Evolutionary conservation across 2,113 vertebrate genomes (phyloP), one percentile per base, ranked within the genome.

Genomic region (Abramis brama): DNA sequence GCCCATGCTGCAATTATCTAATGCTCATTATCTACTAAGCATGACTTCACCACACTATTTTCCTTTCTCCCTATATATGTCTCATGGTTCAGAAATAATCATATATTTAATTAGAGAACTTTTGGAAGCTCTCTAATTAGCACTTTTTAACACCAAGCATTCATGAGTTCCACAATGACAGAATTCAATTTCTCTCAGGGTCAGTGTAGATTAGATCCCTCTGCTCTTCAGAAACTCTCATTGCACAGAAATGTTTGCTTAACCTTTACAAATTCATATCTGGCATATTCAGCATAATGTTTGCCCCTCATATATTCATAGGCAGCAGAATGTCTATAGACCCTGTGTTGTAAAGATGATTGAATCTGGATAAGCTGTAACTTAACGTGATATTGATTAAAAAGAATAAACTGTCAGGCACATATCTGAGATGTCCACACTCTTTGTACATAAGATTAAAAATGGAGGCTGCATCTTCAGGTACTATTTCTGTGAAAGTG

Each of bases 271-370:
- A n/a, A 83, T 55, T 17, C 4, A 5, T 25, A 10, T 68, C 17
- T 68, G 59, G 10, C 8, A 50, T 45, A 71, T 87, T 59, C 25
- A 47, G 19, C 74, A 60, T 57, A 50, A 71, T 84, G 36, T 11
- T 8, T 55, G 17, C 45, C 52, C 23, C 17, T 81, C 17, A 6
- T 60, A 68, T 70, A 23, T 66, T 52, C 21, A 60, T 60, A 21
- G n/a, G 12, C 36, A 21, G 39, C 9, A 57, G 47, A 68, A 71
- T 55, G 25, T 82, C 17, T 11, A 12, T 82, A 33, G 27, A 52
- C 60, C 43, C 27, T 13, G 27, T 30, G 68, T 39, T 39, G 68
- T 39, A 71, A 71, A 71, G 25, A 77, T 55, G 25, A 15, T 6
- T 80, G 8, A 43, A 66, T 64, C 27, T 62, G 39, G 59, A 45